A percentile compares a stretch with the other conserved stretches of the same genome.
phyloP scores from a whole-genome alignment of 1,140 invertebrate genomes.

The Tribolium madens region DNA sequence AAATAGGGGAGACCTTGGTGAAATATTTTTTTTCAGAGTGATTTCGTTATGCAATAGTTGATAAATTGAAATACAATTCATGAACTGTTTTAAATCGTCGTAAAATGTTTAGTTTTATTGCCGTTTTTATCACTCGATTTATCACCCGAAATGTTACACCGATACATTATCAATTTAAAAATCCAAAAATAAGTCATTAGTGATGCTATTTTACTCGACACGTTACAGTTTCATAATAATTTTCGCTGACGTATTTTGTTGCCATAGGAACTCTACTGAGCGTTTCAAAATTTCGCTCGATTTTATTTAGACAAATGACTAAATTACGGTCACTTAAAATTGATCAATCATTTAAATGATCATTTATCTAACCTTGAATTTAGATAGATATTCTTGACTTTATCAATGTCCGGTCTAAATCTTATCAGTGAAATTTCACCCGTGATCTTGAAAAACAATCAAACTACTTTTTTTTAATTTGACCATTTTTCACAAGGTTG shows the following conservation, averaged over 20 bases:
- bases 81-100: not conserved
- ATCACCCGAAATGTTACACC: not conserved
- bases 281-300: not conserved
- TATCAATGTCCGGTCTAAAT: not conserved
- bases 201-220: not conserved
- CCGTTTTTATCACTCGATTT: not conserved
- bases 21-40: not conserved
- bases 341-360: not conserved
- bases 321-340: not conserved
- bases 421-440: not conserved
- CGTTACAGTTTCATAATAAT: too few species aligned
- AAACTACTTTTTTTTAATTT: not conserved
- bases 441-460: not conserved
- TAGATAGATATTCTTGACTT: not conserved
- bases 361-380: not conserved
- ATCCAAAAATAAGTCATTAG: not conserved
- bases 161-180: not conserved
- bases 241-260: not conserved
- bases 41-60: not conserved
- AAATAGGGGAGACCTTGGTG: not conserved
- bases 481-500: not conserved
- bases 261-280: not conserved
- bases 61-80: not conserved
- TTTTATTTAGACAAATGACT: not conserved
- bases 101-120: not conserved